Evolutionary conservation across 30 jellyfish, hydroid and myxozoan species (phyloP), one percentile per base, ranked within the genome.

Genomic region (Pseudorhiza aurosa): DNA sequence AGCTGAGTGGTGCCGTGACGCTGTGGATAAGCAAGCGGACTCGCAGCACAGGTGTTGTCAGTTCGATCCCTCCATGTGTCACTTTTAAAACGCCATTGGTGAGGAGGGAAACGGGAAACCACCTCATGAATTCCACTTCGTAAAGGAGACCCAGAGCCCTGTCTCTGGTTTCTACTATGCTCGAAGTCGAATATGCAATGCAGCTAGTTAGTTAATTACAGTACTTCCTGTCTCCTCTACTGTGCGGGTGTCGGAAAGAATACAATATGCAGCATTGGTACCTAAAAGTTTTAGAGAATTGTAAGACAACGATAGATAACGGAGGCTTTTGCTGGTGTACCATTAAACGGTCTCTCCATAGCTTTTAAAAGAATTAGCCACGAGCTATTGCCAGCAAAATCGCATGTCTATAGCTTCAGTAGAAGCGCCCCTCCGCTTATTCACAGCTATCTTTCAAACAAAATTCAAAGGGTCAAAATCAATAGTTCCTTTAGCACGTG

Each of bases 371-470:
- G 60, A 11, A 3, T 46, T 11, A 46, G 19, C 19, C 60, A 46
- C 19, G 19, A 46, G 60, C 60, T 57, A 2, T 28, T 4, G 26
- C 25, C 25, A 28, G 71, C 71, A 57, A 57, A 57, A 57, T 15
- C 25, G 71, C 9, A 57, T 24, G 37, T 7, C 4, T 64, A 64
- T 64, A 63, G 30, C n/a, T 64, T 64, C 25, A 29, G 68, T 31
- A 64, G 78, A 64, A 64, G 33, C 26, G 72, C 83, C 83, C 53
- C 27, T 33, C 8, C 27, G 49, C 53, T 69, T 40, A 39, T 69
- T 22, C 83, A 69, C 35, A 40, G 83, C 72, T 69, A 39, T 69
- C 70, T 42, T 22, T 6, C 58, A 24, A 64, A 2, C 2, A 69
- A 45, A 40, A 40, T 0, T 14, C 83, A 43, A 28, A 69, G 83